Conservation (phyloP, 2,797 vertebrate genomes). For the Coendou prehensilis region DNA sequence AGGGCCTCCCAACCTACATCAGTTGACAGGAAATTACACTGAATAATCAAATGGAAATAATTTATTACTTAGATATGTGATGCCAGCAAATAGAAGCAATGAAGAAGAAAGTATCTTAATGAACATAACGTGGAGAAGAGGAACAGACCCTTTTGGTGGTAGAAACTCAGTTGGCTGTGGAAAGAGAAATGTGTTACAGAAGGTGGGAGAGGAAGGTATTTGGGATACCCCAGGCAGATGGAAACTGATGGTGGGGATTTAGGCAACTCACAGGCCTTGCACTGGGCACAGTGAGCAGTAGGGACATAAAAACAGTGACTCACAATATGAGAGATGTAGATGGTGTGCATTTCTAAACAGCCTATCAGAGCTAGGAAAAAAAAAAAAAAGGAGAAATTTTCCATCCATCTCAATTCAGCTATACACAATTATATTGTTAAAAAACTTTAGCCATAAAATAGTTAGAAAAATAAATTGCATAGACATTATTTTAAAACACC, state of each 20-base stretch:
- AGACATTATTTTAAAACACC: neutral
- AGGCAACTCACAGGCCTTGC: fast-evolving
- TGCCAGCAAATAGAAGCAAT: neutral
- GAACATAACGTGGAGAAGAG: fast-evolving
- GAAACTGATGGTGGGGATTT: neutral
- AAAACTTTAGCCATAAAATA: neutral
- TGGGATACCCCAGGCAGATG: neutral
- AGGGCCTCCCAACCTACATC: neutral
- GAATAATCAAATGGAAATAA: neutral
- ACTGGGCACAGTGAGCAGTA: fast-evolving
- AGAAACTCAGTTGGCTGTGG: neutral
- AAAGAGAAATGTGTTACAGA: neutral
- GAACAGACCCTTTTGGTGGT: fast-evolving
- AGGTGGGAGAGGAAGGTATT: neutral
- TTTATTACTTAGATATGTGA: neutral
- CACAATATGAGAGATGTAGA: fast-evolving
- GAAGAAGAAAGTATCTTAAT: fast-evolving
- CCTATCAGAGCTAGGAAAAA: neutral
- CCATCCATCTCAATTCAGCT: neutral
- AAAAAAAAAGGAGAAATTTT: neutral
- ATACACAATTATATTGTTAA: no score
- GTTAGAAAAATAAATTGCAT: neutral
- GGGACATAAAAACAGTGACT: fast-evolving
- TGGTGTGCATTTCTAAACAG: fast-evolving
- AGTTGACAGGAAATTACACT: neutral